phyloP scores from a whole-genome alignment of 1,140 invertebrate species.

The Aphis craccivora region DNA sequence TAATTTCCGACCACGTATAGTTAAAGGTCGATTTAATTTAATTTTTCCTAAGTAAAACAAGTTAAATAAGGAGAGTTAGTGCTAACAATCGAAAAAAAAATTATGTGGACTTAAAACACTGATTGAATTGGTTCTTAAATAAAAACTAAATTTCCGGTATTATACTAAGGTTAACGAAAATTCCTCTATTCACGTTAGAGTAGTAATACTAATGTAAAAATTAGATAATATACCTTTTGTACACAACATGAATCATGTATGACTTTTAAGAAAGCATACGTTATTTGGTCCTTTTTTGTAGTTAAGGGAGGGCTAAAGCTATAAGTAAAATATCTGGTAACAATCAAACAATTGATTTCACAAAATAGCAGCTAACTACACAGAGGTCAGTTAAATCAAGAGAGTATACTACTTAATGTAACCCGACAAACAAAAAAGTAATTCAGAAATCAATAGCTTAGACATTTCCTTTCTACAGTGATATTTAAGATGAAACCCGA shows the following conservation, averaged over 20 bases:
- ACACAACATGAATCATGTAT: neutral
- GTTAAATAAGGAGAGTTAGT: neutral
- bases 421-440: neutral
- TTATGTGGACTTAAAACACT: neutral
- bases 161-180: neutral
- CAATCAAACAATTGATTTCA: neutral
- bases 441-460: slow-evolving; percentile 33
- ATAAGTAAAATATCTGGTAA: neutral
- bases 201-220: neutral
- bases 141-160: neutral
- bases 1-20: neutral
- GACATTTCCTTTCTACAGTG: neutral
- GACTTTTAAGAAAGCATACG: neutral
- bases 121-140: neutral
- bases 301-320: neutral
- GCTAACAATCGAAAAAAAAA: neutral
- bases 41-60: neutral
- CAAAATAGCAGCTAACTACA: neutral
- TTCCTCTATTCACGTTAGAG: neutral
- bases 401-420: neutral
- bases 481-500: slow-evolving; percentile 24
- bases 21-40: neutral
- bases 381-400: neutral
- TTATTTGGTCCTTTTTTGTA: neutral
- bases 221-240: neutral